Evolutionary conservation across 2,113 vertebrate species (phyloP).

Genomic region (Apodemus speciosus): DNA sequence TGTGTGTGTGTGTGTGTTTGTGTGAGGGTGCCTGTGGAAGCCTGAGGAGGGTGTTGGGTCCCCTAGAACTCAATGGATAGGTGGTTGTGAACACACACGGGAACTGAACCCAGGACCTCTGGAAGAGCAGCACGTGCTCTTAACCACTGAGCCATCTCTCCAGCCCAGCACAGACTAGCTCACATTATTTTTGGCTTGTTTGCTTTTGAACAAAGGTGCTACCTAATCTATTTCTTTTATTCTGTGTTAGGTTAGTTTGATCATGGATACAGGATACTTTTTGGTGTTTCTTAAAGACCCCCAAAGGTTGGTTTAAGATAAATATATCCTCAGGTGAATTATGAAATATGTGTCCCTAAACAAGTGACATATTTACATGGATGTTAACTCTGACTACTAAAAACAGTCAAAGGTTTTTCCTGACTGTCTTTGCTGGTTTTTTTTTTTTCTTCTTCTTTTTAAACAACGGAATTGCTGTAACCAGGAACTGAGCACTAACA

Average conservation of each 20-base stretch:
- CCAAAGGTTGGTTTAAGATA: constrained; percentile 5
- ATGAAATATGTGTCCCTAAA: neutral
- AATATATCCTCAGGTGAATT: neutral
- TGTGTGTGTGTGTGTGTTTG: neutral
- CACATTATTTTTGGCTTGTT: neutral
- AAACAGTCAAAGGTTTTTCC: constrained; percentile 14
- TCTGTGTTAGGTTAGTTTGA: neutral
- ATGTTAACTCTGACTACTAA: constrained; percentile 41
- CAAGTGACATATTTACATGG: constrained; percentile 65
- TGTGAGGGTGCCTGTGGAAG: too few relatives aligned
- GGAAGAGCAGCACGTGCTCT: neutral
- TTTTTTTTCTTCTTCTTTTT: too few relatives aligned
- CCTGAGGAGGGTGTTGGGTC: neutral
- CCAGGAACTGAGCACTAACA: neutral
- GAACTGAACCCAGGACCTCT: neutral
- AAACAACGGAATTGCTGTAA: neutral
- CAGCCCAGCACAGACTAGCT: neutral
- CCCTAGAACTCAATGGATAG: too few relatives aligned
- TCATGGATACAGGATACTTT: neutral
- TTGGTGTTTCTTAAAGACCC: neutral
- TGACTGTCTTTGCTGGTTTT: neutral
- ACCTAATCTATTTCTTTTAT: neutral
- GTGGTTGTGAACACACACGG: neutral
- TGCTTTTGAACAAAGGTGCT: neutral
- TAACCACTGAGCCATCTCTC: neutral